Evolutionary conservation across 1,140 invertebrate species (phyloP), one percentile per base, ranked within the genome.

Genomic region (Reticulitermes speratus): DNA sequence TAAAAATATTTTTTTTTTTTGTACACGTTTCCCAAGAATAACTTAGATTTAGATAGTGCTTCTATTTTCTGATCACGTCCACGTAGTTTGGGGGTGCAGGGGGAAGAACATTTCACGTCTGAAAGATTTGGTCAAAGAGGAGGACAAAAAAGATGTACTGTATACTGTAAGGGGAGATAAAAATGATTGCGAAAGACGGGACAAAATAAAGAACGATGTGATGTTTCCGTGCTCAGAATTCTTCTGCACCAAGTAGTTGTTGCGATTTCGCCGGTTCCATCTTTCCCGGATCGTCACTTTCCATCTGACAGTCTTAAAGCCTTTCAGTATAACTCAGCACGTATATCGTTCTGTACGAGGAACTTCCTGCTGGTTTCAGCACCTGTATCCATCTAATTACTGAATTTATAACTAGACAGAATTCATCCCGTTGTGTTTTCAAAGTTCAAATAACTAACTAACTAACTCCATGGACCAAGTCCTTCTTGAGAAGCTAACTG

Each of bases 61-160:
- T 75, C 65, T 14, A 75, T 75, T 75, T 75, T 75, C 65, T 75
- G 65, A 75, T 75, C 65, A 75, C 65, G 65, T 75, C 9, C 65
- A 12, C 7, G 65, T 25, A 75, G 65, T 75, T 75, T 75, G 7
- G 8, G 14, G 65, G 25, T 5, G 9, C 6, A 25, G n/a, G 65
- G 9, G 65, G 19, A 38, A 55, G 52, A 21, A 75, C 65, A 12
- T 75, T 75, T 14, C 65, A 75, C 65, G 65, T 75, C 65, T 75
- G 25, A 75, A 75, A 75, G 65, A 75, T 75, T 30, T 75, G 65
- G 65, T 75, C 65, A 75, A 75, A 75, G 65, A 75, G 14, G n/a
- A 30, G 14, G 25, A 30, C 14, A 21, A 21, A 16, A 25, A 30
- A 30, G n/a, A 75, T 30, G 65, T 30, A 75, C 65, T 30, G 65